Base-by-base conservation (phyloP, 2,113 vertebrate genomes). In the Vulpes vulpes region DNA sequence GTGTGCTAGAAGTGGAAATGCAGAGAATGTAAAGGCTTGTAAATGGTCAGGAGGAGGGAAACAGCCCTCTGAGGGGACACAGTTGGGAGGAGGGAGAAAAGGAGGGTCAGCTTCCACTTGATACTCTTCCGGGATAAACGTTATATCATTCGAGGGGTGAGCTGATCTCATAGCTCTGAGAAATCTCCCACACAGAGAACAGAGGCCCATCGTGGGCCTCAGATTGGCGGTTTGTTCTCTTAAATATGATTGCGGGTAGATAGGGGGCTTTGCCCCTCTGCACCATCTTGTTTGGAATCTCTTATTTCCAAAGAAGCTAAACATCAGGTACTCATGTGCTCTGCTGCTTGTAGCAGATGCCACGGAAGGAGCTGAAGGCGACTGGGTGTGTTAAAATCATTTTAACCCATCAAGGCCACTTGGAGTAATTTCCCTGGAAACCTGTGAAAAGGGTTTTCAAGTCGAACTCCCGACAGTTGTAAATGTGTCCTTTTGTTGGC, bases 381-480 rank as follows among this genome's bases (percentile, higher is more conserved):
- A 35, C 59, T 53, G 69, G 25, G 76, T 92, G 25, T 87, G 69
- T 92, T 96, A 49, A 94, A 93, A 91, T 95, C 82, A 57, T 83
- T 89, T 87, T 20, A 96, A 35, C 84, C 76, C 87, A 94, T 81
- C 81, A 76, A 53, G 51, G 55, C 91, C 89, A 74, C 94, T 87
- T 81, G 55, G 35, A 90, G 94, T 97, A 65, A 97, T 95, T 97
- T 96, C 97, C 96, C 88, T 80, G 65, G 88, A 88, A 97, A 95
- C 84, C 90, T 38, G 74, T 51, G 88, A 74, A 84, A 82, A 90
- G 57, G 79, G 27, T 97, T 96, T 95, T 92, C 88, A 73, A 74
- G 96, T 69, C 87, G 92, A 93, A 78, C 94, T 91, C 27, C 9
- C 97, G 94, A 91, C 88, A 51, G 69, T 92, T 97, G 94, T 97